Evolutionary conservation across 2,113 vertebrate genomes (phyloP).

Genomic region (Electrona antarctica): DNA sequence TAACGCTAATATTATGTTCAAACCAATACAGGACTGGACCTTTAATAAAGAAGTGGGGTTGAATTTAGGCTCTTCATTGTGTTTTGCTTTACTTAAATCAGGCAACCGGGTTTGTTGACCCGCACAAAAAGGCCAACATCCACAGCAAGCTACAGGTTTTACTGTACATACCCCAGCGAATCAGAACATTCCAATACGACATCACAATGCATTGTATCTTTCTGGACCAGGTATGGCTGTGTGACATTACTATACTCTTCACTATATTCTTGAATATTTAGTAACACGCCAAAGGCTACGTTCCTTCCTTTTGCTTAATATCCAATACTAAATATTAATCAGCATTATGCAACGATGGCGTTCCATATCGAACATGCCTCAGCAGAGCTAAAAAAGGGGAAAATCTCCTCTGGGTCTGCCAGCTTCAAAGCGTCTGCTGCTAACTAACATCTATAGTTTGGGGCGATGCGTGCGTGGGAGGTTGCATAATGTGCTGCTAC

Average conservation of each 20-base stretch:
- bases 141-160: too few relatives aligned
- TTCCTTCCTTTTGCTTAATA: not conserved
- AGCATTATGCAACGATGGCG: not conserved
- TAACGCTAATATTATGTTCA: too few relatives aligned
- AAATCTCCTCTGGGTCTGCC: not conserved
- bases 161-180: too few relatives aligned
- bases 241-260: not conserved
- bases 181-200: too few relatives aligned
- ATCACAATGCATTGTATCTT: too few relatives aligned
- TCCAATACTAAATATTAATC: not conserved
- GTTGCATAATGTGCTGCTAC: not conserved
- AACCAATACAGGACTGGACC: too few relatives aligned
- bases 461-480: too few relatives aligned
- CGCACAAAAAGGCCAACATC: too few relatives aligned
- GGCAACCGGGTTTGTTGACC: too few relatives aligned
- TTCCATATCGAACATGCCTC: not conserved
- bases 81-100: too few relatives aligned
- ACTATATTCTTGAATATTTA: not conserved
- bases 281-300: not conserved
- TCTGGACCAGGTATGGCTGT: not conserved
- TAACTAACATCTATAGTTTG: not conserved
- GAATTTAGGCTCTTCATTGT: too few relatives aligned
- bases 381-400: constrained; percentile 9
- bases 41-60: too few relatives aligned
- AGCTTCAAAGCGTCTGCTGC: constrained; percentile 14